Percentiles rank a stretch among this genome's conserved stretches.
Evolutionary conservation across 2,888 invertebrate genomes (phyloP).

Genomic region (Drosophila borealis): DNA sequence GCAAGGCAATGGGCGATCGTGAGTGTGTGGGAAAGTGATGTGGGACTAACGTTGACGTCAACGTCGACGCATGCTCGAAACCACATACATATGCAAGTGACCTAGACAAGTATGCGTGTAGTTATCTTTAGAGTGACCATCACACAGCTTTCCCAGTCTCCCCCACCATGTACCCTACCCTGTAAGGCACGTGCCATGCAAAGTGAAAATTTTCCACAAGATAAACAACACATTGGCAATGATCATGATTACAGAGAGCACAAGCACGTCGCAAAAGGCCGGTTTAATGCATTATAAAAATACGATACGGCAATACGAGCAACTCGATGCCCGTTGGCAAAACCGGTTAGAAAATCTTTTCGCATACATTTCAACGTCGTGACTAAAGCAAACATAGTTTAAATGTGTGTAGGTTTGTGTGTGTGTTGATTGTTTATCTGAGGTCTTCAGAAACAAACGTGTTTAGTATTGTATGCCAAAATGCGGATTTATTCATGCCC

Average conservation of each 20-base stretch:
- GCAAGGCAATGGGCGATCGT: slow-evolving; percentile 3
- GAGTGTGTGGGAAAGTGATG: slow-evolving; percentile 47
- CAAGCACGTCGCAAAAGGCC: slow-evolving; percentile 34
- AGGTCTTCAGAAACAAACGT: slow-evolving; percentile 17
- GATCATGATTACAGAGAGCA: slow-evolving; percentile 51
- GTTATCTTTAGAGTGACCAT: slow-evolving; percentile 61
- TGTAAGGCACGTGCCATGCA: slow-evolving; percentile 58
- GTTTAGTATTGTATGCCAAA: slow-evolving; percentile 30
- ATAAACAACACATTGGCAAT: slow-evolving; percentile 48
- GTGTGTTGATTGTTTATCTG: slow-evolving; percentile 23
- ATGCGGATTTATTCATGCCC: slow-evolving; percentile 17
- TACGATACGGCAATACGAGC: slow-evolving; percentile 8
- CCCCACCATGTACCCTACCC: neutral
- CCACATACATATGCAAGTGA: slow-evolving; percentile 46
- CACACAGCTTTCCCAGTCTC: slow-evolving; percentile 6
- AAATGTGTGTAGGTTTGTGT: slow-evolving; percentile 7
- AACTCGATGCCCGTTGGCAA: slow-evolving; percentile 31
- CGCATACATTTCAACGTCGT: slow-evolving; percentile 49
- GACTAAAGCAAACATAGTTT: slow-evolving; percentile 61
- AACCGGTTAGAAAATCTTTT: slow-evolving; percentile 76
- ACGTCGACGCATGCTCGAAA: slow-evolving; percentile 18
- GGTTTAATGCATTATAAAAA: slow-evolving; percentile 43
- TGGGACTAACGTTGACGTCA: slow-evolving; percentile 16
- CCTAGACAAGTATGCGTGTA: slow-evolving; percentile 61
- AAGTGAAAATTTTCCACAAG: slow-evolving; percentile 66